Base-by-base conservation (phyloP, 1,140 invertebrate species). In the Drosophila subobscura region DNA sequence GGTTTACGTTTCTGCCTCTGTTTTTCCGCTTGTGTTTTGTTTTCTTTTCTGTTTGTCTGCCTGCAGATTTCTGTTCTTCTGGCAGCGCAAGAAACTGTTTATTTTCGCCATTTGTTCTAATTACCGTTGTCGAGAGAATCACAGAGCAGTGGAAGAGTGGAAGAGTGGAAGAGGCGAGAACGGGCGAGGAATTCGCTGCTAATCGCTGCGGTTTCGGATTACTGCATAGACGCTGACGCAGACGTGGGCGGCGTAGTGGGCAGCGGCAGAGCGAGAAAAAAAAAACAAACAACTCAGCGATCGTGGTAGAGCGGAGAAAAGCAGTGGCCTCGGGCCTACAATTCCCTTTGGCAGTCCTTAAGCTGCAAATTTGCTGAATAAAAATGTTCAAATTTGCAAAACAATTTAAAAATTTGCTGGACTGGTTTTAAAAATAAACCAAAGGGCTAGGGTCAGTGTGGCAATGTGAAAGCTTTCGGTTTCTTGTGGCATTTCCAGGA, bases 81-180 rank as follows among this genome's bases (percentile, higher is more conserved):
- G n/a, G 23, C 10, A 29, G 42, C 42, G 14, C 67, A 44, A 44
- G 56, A 37, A 37, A 37, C 61, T 83, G 78, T 81, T 81, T 81
- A 68, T 81, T 81, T 83, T 78, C 50, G 73, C 79, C 78, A 83
- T 81, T 81, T 83, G 79, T 83, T 83, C 77, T 81, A 81, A 81
- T 81, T 81, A 71, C 72, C 79, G 25, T 70, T 58, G 55, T 42
- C 42, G 61, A 5, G 54, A 67, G 61, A 65, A 54, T 45, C 60
- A 37, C 33, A 37, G 33, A 37, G 10, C 16, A 20, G 16, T 20
- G 16, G 16, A 20, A 20, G 16, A 20, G 16, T 20, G 16, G 16
- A 20, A 20, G 16, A 20, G 16, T 1, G 16, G 10, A 37, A 37
- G 33, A 37, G 6, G 6, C 8, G 33, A 37, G 10, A 37, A 37